Evolutionary conservation across 2,797 vertebrate genomes (phyloP), one percentile per base, ranked within the genome.

Genomic region (Staurois parvus): DNA sequence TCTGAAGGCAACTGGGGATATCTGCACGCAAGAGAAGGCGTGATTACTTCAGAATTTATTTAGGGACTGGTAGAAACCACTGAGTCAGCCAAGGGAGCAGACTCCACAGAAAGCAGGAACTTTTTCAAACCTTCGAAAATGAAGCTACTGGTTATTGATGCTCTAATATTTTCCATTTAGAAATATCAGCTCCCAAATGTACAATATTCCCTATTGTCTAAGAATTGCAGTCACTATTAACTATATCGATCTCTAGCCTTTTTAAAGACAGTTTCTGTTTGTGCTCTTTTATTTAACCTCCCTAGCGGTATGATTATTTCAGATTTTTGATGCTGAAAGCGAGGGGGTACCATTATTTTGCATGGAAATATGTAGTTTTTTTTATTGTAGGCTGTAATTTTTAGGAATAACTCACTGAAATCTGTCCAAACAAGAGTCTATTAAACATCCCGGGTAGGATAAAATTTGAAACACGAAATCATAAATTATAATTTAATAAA

Each of bases 41-140:
- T 88, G 94, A 94, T 95, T 94, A 92, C 94, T 95, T 94, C 92
- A 93, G 92, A 92, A 93, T 95, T 94, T 94, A 96, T 95, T 94
- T 94, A 90, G 91, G 91, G 92, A 78, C 89, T 90, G 96, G 95
- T 92, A 93, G 92, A 95, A 93, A 95, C 96, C 96, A 97, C 94
- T 93, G 92, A 90, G 82, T 89, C 89, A 85, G 90, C 90, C 91
- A 93, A 94, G 94, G 94, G 95, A 93, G 90, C 90, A 76, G 37
- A 70, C 59, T 42, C 29, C 21, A 69, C 40, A 76, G 21, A 56
- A 56, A 52, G 52, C 21, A 15, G 21, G 30, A 69, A 84, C 76
- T 79, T 67, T 37, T 40, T 67, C 7, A 28, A 26, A 5, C 37
- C 34, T 74, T 12, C 7, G 12, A 21, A 66, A 21, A 42, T 72